A percentile compares a stretch with the other conserved stretches of the same genome.
Conservation (phyloP, 2,113 vertebrate genomes). For the Taurulus bubalis region DNA sequence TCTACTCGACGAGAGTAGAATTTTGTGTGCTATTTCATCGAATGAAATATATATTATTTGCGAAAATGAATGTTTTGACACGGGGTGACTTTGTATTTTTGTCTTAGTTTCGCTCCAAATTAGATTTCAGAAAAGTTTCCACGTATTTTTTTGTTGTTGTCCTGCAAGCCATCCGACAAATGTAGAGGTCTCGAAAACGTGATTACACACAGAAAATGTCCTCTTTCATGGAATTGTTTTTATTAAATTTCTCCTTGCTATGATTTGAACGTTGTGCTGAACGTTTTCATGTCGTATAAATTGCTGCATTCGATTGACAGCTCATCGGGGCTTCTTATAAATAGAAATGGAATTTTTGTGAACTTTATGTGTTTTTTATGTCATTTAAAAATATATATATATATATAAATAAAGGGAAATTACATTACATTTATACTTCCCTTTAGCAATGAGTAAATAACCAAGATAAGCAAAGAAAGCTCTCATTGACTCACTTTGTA, state of each 20-base stretch:
- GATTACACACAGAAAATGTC: background rate
- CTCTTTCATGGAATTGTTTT: background rate
- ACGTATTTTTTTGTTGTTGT: background rate
- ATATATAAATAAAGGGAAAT: too few relatives aligned
- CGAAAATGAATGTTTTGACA: background rate
- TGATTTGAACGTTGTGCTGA: background rate
- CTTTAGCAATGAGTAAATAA: conserved; percentile 19
- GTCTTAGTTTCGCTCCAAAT: conserved; percentile 22
- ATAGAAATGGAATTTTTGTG: background rate
- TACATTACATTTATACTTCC: background rate
- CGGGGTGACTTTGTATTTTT: conserved; percentile 13
- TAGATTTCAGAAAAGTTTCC: conserved; percentile 22
- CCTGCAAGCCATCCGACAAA: background rate
- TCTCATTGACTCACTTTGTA: conserved; percentile 6
- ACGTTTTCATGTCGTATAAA: background rate
- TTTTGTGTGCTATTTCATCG: background rate
- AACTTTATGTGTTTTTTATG: background rate
- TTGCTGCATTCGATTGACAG: background rate
- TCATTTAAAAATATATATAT: too few relatives aligned
- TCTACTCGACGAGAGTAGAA: background rate
- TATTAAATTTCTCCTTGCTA: background rate
- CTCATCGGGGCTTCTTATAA: background rate
- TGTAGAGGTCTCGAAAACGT: background rate
- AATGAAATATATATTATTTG: background rate
- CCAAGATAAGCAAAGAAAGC: background rate